Evolutionary conservation across 2,888 invertebrate genomes (phyloP), one percentile per base, ranked within the genome.

Genomic region (Apamea epomidion): DNA sequence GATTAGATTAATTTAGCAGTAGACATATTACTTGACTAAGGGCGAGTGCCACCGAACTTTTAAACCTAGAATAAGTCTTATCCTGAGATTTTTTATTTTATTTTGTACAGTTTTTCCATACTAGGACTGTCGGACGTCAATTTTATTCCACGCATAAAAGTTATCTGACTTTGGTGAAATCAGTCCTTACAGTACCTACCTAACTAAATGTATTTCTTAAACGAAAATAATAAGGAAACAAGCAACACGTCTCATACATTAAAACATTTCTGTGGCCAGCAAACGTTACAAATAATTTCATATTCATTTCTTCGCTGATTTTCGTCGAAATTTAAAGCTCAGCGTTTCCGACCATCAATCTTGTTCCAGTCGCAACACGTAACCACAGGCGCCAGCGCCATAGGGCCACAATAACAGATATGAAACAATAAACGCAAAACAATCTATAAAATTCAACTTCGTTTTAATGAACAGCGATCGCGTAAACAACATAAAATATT

Each of bases 401-500:
- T 62, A 72, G 62, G 75, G 78, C 77, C 77, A 68, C 72, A 21
- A 0, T 67, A 81, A 81, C 75, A 80, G 42, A 82, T 84, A 82
- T 76, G 68, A 73, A 76, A 89, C 83, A 86, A 86, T 89, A 87
- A 89, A 90, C 64, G 60, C 60, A 77, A 83, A 82, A 82, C 85
- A 84, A 86, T 79, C 80, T 81, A 84, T 87, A 87, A 89, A 87
- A 84, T 67, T 79, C 82, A 70, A 74, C 69, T 78, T 81, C 79
- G 78, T 81, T 90, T 74, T 85, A 89, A 87, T 89, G 75, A 87
- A 86, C 83, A 90, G 80, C 69, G 69, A 83, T 69, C 74, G 82
- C 87, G 87, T 86, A 87, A 90, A 89, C 87, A 89, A 86, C 80
- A 67, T 89, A 78, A 90, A 88, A 89, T 90, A 90, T 90, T 81